phyloP scores from a whole-genome alignment of 53 echinoderm and acorn worm genomes.

The Paracentrotus lividus region DNA sequence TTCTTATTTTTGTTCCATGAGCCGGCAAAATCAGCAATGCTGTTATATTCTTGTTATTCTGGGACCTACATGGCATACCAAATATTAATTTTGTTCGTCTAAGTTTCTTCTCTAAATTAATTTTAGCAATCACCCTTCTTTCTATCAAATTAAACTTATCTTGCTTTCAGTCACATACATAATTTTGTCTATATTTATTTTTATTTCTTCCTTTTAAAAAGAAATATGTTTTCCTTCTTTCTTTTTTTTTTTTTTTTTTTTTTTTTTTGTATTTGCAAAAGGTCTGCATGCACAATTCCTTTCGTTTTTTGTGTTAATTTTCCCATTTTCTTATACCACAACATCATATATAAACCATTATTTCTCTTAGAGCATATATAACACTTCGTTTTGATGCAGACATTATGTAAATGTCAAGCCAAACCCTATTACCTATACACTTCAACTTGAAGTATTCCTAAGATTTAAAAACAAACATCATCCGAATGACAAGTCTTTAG shows the following conservation, averaged over 20 bases:
- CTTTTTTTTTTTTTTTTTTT: not conserved
- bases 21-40: too few relatives aligned
- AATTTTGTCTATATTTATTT: not conserved
- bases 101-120: too few relatives aligned
- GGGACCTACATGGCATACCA: too few relatives aligned
- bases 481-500: not conserved
- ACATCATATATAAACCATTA: not conserved
- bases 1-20: too few relatives aligned
- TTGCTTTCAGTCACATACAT: too few relatives aligned
- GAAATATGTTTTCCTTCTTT: not conserved
- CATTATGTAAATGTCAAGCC: slow-evolving; percentile 8
- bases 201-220: not conserved
- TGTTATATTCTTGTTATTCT: too few relatives aligned
- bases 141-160: too few relatives aligned
- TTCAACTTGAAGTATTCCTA: not conserved
- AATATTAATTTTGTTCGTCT: too few relatives aligned
- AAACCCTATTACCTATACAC: not conserved
- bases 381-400: not conserved
- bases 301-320: not conserved
- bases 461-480: not conserved
- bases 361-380: not conserved
- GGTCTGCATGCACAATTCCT: not conserved
- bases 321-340: not conserved
- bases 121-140: too few relatives aligned
- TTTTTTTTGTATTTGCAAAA: not conserved